Conservation (phyloP, 2,797 vertebrate genomes). For the Apogon hyalosoma region DNA sequence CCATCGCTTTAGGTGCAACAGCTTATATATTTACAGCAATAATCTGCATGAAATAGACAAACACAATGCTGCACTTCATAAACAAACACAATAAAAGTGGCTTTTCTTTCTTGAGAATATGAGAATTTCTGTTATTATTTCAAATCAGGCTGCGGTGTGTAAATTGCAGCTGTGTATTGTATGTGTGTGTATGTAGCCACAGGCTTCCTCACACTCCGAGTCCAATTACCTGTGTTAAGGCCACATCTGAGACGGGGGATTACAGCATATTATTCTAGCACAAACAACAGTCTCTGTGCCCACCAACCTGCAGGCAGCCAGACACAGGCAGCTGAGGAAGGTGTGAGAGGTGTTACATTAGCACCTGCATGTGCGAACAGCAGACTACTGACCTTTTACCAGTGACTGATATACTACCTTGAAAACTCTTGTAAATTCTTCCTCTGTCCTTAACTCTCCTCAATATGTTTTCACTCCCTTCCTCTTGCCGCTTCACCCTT, state of each 20-base stretch:
- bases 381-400: constrained; percentile 82
- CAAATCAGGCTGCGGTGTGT: constrained; percentile 33
- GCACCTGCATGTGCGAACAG: constrained; percentile 86
- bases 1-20: not conserved
- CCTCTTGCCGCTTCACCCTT: constrained; percentile 31
- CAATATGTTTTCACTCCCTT: constrained; percentile 25
- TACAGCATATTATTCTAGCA: constrained; percentile 81
- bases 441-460: constrained; percentile 33
- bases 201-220: constrained; percentile 70
- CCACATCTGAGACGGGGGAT: constrained; percentile 75
- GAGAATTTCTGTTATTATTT: constrained; percentile 43
- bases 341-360: constrained; percentile 89
- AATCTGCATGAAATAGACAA: constrained; percentile 34
- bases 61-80: constrained; percentile 8
- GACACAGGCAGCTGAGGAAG: constrained; percentile 62
- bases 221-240: constrained; percentile 85
- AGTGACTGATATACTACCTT: constrained; percentile 71
- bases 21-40: not conserved
- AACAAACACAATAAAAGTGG: constrained; percentile 20
- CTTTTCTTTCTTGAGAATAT: constrained; percentile 29
- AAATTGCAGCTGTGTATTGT: constrained; percentile 33
- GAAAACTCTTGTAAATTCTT: constrained; percentile 41
- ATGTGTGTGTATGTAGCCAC: constrained; percentile 60
- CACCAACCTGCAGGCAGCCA: constrained; percentile 75
- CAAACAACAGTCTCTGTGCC: constrained; percentile 82